Conservation (phyloP, 2,113 vertebrate species). For the Narcine bancroftii region DNA sequence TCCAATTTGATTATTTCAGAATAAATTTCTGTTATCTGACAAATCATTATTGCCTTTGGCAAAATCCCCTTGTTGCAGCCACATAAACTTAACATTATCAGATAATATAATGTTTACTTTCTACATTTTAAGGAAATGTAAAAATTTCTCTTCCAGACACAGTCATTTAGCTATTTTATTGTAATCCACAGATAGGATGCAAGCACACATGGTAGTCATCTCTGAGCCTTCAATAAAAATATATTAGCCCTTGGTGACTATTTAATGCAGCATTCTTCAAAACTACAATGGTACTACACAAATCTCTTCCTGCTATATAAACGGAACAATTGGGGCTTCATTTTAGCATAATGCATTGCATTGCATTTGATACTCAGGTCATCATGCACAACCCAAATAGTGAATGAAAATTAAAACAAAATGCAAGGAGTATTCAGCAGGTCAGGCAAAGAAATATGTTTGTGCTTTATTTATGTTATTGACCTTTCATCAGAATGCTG, state of each 20-base stretch:
- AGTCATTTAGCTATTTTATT: background rate
- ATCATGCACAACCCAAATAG: background rate
- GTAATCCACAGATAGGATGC: too few relatives aligned
- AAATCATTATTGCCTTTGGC: background rate
- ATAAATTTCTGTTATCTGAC: background rate
- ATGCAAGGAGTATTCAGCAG: too few relatives aligned
- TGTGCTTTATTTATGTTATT: too few relatives aligned
- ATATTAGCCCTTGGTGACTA: too few relatives aligned
- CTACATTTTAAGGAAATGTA: background rate
- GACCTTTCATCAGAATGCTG: too few relatives aligned
- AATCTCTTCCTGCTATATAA: background rate
- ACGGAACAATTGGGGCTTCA: background rate
- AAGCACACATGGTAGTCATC: too few relatives aligned
- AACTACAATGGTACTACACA: too few relatives aligned
- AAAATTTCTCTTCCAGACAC: background rate
- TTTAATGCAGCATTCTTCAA: too few relatives aligned
- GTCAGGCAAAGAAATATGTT: too few relatives aligned
- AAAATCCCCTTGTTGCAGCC: background rate
- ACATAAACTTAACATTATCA: background rate
- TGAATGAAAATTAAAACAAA: background rate
- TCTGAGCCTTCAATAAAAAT: too few relatives aligned
- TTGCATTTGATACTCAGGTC: background rate
- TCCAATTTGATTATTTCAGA: background rate
- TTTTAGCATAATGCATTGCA: background rate
- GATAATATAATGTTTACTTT: background rate